Evolutionary conservation across 1,140 invertebrate species (phyloP), one percentile per base, ranked within the genome.

Genomic region (Bombus impatiens): DNA sequence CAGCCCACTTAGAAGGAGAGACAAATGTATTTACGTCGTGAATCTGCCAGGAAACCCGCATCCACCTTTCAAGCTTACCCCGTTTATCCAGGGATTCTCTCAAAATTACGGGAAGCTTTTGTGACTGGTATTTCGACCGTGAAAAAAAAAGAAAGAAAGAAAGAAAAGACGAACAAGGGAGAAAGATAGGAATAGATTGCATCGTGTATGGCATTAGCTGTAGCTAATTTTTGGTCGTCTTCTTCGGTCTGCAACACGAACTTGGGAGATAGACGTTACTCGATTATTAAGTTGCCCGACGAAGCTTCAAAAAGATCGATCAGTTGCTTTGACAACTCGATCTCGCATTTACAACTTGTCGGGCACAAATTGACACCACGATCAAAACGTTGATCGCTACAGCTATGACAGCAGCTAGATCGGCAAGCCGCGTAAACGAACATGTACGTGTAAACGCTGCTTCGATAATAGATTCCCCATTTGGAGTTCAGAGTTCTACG

Each of bases 1-100:
- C 89, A 40, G 86, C 86, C 91, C 91, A 92, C 91, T 92, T 92
- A 92, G 90, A 70, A 86, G 79, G 79, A 84, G 90, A 92, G 91
- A 92, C 91, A 91, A 91, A 92, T 92, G 91, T 92, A 92, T 90
- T 91, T 92, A 90, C 89, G 89, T 90, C 89, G 89, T 90, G 89
- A 91, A 91, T 91, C 89, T 90, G 89, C 89, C 87, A 90, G 89
- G 80, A 90, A 71, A 78, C 89, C 89, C 89, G 89, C 89, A 90
- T 90, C 87, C 87, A 90, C 89, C 89, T 86, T 90, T 90, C 89
- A 84, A 88, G 88, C 89, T 90, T 90, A 88, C 83, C 86, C 88
- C 89, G 88, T 90, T 90, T 90, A 90, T 90, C 89, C 88, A 42
- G 77, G 88, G 82, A 90, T 90, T 90, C 86, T 80, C 82, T 72